A percentile compares a stretch with the other conserved stretches of the same genome.
phyloP scores from a whole-genome alignment of 2,888 invertebrate species.

The Carterocephalus palaemon region DNA sequence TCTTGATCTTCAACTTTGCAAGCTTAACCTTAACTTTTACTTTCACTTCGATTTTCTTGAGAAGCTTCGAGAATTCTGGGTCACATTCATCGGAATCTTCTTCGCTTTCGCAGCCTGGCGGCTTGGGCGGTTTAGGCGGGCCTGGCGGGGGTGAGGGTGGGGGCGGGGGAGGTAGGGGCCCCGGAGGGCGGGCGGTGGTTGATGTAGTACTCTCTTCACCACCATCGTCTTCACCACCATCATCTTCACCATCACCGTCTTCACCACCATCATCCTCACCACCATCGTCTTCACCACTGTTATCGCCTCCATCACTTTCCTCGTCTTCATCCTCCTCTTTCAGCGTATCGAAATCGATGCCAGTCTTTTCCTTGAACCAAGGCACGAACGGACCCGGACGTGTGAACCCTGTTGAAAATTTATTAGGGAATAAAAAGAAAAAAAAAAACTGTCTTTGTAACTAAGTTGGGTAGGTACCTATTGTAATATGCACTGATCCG shows the following conservation, averaged over 20 bases:
- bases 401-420: constrained; percentile 50
- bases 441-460: neutral
- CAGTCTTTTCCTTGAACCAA: constrained; percentile 55
- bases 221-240: too few relatives aligned
- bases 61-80: constrained; percentile 47
- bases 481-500: too few relatives aligned
- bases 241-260: too few relatives aligned
- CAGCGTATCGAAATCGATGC: constrained; percentile 59
- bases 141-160: constrained; percentile 21
- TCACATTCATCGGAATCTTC: constrained; percentile 47
- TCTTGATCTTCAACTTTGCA: constrained; percentile 49
- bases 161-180: constrained; percentile 12
- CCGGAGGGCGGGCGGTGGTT: constrained; percentile 9
- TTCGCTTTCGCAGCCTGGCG: constrained; percentile 36
- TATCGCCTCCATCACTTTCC: too few relatives aligned
- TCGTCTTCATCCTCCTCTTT: constrained; percentile 38
- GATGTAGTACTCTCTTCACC: constrained; percentile 14
- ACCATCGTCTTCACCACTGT: too few relatives aligned
- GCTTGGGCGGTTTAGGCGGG: constrained; percentile 27
- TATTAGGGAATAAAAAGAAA: too few relatives aligned
- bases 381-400: constrained; percentile 61
- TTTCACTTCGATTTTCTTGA: constrained; percentile 60
- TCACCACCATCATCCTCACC: too few relatives aligned
- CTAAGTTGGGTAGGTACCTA: neutral
- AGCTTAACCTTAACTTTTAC: constrained; percentile 63